phyloP scores from a whole-genome alignment of 2,797 vertebrate species.

The Lepilemur ruficaudatus region DNA sequence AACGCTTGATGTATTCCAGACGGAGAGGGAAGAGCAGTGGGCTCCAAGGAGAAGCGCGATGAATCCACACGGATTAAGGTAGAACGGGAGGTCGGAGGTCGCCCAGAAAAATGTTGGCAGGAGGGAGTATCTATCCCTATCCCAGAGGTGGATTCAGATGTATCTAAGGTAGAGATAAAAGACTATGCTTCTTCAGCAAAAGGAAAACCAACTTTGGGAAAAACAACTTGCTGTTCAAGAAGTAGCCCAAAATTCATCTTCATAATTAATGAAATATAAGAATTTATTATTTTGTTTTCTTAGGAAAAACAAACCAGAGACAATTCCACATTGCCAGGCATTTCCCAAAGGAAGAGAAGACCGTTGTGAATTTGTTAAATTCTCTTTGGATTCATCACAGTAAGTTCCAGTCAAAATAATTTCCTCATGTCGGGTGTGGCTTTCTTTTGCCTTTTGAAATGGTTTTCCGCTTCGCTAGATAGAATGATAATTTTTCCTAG shows the following conservation, averaged over 20 bases:
- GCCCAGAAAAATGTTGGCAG: neutral
- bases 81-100: too few species aligned
- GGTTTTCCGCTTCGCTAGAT: neutral
- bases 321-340: neutral
- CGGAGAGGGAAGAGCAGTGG: neutral
- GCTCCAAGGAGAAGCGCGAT: too few species aligned
- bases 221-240: neutral
- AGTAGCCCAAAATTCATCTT: neutral
- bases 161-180: neutral
- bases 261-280: neutral
- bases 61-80: neutral
- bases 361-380: neutral
- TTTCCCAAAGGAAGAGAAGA: neutral
- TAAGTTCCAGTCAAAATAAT: neutral
- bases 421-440: neutral
- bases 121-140: fast-evolving
- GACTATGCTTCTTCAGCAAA: neutral
- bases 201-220: neutral
- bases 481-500: neutral
- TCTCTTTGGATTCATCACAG: neutral
- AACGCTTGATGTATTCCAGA: neutral
- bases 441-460: neutral
- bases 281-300: neutral
- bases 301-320: neutral
- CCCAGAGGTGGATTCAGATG: neutral